A percentile compares a stretch with the other conserved stretches of the same genome.
phyloP scores from a whole-genome alignment of 2,113 vertebrate species.

The Melozone crissalis region DNA sequence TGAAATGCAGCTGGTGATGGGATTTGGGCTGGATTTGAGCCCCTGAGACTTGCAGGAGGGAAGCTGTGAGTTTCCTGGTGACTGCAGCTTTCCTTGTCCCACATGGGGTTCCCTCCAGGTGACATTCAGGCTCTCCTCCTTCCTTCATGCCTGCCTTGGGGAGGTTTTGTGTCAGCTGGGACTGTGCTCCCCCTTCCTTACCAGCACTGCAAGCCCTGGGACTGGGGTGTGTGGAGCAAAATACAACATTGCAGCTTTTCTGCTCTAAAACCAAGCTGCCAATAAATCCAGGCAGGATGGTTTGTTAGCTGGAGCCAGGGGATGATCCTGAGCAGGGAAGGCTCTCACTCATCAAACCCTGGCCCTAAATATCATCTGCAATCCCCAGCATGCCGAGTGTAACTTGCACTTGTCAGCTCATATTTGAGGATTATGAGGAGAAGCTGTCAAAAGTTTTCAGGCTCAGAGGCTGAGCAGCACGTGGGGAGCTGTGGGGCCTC shows the following conservation, averaged over 20 bases:
- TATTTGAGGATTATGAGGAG: neutral
- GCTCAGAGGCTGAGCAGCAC: neutral
- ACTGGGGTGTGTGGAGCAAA: rapidly evolving
- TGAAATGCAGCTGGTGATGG: conserved; percentile 5
- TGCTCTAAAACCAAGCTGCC: neutral
- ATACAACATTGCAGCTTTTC: neutral
- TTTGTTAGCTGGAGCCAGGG: neutral
- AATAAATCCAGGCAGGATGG: neutral
- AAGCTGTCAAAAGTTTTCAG: conserved; percentile 27
- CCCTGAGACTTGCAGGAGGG: neutral
- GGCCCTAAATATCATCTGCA: conserved; percentile 27
- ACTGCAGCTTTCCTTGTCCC: neutral
- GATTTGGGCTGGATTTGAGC: neutral
- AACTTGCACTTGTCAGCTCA: conserved; percentile 31
- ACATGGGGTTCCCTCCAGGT: rapidly evolving
- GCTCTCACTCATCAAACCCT: neutral
- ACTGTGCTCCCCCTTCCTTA: neutral
- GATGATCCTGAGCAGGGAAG: neutral
- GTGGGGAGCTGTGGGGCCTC: neutral
- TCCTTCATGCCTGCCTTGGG: rapidly evolving
- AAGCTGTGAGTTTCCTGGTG: neutral
- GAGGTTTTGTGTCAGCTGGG: rapidly evolving
- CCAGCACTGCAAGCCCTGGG: rapidly evolving
- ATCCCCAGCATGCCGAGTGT: neutral
- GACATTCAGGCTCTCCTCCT: neutral